A percentile compares a stretch with the other conserved stretches of the same genome.
Conservation (phyloP, 2,113 vertebrate species). For the Ploceus nigricollis region DNA sequence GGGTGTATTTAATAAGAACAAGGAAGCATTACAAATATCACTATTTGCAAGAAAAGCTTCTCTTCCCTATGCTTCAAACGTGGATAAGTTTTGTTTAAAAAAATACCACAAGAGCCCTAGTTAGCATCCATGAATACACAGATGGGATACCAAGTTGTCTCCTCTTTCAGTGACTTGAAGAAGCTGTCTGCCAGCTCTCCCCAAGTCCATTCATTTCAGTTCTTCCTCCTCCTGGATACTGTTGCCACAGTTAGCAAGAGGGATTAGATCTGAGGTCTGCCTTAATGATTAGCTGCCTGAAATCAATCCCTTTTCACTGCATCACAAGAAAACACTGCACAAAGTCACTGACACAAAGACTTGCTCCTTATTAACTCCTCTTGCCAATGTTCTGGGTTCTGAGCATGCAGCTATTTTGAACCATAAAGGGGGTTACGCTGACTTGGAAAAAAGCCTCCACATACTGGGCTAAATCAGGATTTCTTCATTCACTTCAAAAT, state of each 20-base stretch:
- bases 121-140: not conserved
- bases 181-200: not conserved
- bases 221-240: not conserved
- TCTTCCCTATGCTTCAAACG: not conserved
- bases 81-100: not conserved
- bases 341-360: not conserved
- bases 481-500: not conserved
- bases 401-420: constrained; percentile 2
- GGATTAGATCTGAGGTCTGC: not conserved
- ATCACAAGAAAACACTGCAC: not conserved
- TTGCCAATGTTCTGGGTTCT: not conserved
- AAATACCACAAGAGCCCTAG: not conserved
- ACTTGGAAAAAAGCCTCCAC: constrained; percentile 9
- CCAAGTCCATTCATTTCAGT: not conserved
- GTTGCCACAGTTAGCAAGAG: not conserved
- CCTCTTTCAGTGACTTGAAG: not conserved
- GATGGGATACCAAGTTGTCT: not conserved
- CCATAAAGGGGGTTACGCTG: not conserved
- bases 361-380: not conserved
- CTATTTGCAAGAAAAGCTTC: constrained; percentile 29
- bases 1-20: constrained; percentile 44
- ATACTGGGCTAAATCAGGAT: not conserved
- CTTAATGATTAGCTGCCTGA: not conserved
- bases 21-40: constrained; percentile 36
- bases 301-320: not conserved